Base-by-base conservation (phyloP, 2,888 invertebrate species). In the Bruchidius siliquastri region DNA sequence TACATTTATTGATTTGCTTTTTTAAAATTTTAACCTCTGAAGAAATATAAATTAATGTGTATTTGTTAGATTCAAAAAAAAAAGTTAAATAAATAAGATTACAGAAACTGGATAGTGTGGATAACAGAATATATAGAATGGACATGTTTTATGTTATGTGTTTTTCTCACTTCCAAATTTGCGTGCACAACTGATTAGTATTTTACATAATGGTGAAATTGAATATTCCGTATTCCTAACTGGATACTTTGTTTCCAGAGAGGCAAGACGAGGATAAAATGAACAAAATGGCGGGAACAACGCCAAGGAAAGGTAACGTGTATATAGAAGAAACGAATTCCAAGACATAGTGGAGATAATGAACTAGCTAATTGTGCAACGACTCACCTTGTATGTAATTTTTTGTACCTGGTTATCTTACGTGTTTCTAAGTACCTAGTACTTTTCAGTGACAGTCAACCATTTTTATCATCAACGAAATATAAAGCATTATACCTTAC, bases 311-410 rank as follows among this genome's bases (percentile, higher is more conserved):
- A 75, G 87, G 87, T 69, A 87, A 87, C 80, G 87, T 87, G 75
- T 87, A 87, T 83, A 87, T 87, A 78, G 86, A 87, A 82, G 87
- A 87, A 78, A 76, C 77, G 71, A 82, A 80, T 76, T 80, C 82
- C 71, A 83, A 84, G 75, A 82, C 82, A 68, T 74, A 73, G 74
- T 75, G 75, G 67, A 70, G 13, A 49, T 8, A 1, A 49, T 49
- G 49, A 13, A 49, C 49, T 49, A 71, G 71, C 32, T 68, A 49
- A n/a, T 18, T 72, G 68, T 18, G 49, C 18, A 49, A 13, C 49
- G 13, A 49, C 49, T 49, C 49, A 49, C 18, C 18, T 13, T 13
- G n/a, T 49, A 49, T 49, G 18, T 49, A 49, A 49, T 49, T 49
- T n/a, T 49, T 49, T 49, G 49, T 49, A 49, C 49, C 49, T 49